Evolutionary conservation across 2,888 invertebrate genomes (phyloP), one percentile per base, ranked within the genome.

Genomic region (Leucophenga maculata): DNA sequence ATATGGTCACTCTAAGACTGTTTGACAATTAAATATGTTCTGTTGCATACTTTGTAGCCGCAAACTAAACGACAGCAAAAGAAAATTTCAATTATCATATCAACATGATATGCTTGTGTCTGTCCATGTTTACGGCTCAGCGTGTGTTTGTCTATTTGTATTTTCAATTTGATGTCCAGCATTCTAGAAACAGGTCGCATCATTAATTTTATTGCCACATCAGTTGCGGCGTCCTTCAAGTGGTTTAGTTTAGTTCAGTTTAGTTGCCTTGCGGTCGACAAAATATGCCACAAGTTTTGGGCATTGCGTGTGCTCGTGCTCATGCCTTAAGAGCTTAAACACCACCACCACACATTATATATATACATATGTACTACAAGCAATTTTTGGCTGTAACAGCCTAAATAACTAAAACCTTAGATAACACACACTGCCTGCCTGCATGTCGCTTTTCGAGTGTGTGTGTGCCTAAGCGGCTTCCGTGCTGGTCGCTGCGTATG

Each of bases 121-220:
- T 20, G 68, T 32, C 32, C 50, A 20, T 64, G 20, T 62, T 44
- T 18, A 39, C 31, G 62, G 20, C 59, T 20, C 1, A 31, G 31
- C n/a, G 18, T 62, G 44, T 20, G 39, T 44, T 16, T n/a, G 31
- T 50, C 31, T 16, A 16, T 31, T 32, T 16, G 18, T 46, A 46
- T 39, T 44, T 64, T 20, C 16, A 46, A 62, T 32, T 62, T 62
- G 62, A 39, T 52, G 65, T 20, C 65, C 48, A 44, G 20, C 67
- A 59, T 26, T 69, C 65, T 44, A 16, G 39, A 60, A 73, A 39
- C 67, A 69, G 72, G 71, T 74, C 82, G 81, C 82, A 82, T 80
- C 82, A 82, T 80, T 82, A 82, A 80, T 82, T 80, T 80, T 82
- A 82, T 80, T 78, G 77, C 72, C 76, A 59, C 62, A 64, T 32